Conservation (phyloP, 2,888 invertebrate species). For the Caenorhabditis japonica region DNA sequence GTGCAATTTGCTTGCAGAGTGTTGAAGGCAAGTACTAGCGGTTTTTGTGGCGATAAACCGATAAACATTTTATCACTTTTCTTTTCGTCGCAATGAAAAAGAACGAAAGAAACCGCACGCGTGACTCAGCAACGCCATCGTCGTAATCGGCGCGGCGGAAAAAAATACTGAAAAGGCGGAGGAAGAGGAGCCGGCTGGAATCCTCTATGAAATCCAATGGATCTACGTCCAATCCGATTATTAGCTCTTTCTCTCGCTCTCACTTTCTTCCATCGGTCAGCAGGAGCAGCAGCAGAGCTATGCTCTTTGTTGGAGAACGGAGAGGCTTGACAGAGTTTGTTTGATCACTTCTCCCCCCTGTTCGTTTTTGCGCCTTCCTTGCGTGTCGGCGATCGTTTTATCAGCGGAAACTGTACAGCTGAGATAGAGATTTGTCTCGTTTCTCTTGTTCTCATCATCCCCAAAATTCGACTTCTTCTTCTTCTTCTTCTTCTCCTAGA, state of each 20-base stretch:
- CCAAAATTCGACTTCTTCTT: constrained; percentile 33
- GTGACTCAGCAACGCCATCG: constrained; percentile 32
- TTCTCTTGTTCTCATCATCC: constrained; percentile 37
- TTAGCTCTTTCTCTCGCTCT: constrained; percentile 14
- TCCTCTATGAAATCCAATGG: no score
- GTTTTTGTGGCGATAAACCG: constrained; percentile 36
- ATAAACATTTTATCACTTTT: constrained; percentile 42
- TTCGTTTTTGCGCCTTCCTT: constrained; percentile 1
- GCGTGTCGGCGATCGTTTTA: constrained; percentile 24
- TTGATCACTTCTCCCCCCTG: constrained; percentile 29
- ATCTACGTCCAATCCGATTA: constrained; percentile 5
- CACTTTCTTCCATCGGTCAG: no score
- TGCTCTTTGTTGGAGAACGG: no score
- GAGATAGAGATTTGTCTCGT: constrained; percentile 23
- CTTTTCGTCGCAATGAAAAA: constrained; percentile 28
- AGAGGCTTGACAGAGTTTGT: constrained; percentile 21
- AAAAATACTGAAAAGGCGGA: constrained; percentile 24
- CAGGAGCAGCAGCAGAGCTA: no score
- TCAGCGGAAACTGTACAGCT: constrained; percentile 40
- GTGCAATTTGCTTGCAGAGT: constrained; percentile 13
- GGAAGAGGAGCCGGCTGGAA: background rate
- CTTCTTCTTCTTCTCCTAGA: constrained; percentile 24
- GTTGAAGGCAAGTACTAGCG: constrained; percentile 3
- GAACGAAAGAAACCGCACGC: constrained; percentile 17
- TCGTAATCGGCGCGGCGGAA: no score